phyloP scores from a whole-genome alignment of 2,888 invertebrate genomes.

The Ichneumoninae sp. region DNA sequence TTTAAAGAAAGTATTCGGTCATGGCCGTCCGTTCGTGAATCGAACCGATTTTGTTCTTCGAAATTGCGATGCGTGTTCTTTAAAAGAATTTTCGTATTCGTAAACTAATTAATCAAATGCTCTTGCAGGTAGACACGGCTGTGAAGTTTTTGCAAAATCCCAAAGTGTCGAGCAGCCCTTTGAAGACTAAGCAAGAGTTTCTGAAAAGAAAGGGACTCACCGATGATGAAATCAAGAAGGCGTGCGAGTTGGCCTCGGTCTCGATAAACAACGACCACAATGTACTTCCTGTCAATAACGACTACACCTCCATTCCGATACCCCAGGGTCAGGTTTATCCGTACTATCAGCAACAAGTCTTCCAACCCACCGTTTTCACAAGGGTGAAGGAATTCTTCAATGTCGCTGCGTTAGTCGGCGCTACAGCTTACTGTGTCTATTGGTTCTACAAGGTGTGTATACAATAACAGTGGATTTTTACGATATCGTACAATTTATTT shows the following conservation, averaged over 20 bases:
- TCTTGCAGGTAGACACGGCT: slow-evolving; percentile 91
- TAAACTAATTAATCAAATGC: background rate
- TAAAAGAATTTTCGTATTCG: background rate
- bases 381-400: slow-evolving; percentile 89
- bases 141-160: slow-evolving; percentile 94
- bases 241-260: slow-evolving; percentile 88
- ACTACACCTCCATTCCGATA: slow-evolving; percentile 78
- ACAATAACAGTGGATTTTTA: slow-evolving; percentile 52
- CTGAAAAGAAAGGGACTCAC: slow-evolving; percentile 91
- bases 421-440: slow-evolving; percentile 91
- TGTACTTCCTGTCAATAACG: slow-evolving; percentile 68
- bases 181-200: slow-evolving; percentile 92
- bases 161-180: slow-evolving; percentile 91
- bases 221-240: slow-evolving; percentile 90
- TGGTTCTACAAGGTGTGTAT: slow-evolving; percentile 94
- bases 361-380: slow-evolving; percentile 84
- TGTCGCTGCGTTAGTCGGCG: slow-evolving; percentile 90
- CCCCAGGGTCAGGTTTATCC: slow-evolving; percentile 72
- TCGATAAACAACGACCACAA: slow-evolving; percentile 61
- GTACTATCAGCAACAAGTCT: slow-evolving; percentile 70
- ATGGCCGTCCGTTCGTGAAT: too few species aligned
- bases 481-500: slow-evolving; percentile 23
- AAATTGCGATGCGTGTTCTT: background rate
- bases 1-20: background rate
- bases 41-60: background rate